Evolutionary conservation across 2,888 invertebrate species (phyloP).

Genomic region (Caenorhabditis uteleia): DNA sequence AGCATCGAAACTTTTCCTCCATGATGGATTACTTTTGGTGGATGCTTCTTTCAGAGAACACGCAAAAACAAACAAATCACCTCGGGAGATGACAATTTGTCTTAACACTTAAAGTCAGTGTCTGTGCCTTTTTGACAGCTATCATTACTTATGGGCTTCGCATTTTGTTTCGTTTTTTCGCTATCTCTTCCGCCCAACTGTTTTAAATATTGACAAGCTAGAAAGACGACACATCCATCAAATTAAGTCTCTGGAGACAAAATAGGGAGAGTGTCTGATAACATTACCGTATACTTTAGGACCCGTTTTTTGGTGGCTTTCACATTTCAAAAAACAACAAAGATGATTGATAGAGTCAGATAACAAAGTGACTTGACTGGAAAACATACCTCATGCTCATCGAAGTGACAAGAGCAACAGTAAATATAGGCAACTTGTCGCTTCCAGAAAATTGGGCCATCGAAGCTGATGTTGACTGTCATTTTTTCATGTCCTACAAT

Average conservation of each 20-base stretch:
- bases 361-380: neutral
- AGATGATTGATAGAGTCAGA: conserved; percentile 8
- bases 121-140: too few species aligned
- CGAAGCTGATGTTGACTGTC: conserved; percentile 66
- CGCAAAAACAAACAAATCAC: too few species aligned
- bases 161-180: neutral
- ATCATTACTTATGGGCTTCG: too few species aligned
- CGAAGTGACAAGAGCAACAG: conserved; percentile 69
- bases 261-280: conserved; percentile 13
- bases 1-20: too few species aligned
- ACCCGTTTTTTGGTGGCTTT: neutral
- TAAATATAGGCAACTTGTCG: conserved; percentile 68
- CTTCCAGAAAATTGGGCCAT: conserved; percentile 70
- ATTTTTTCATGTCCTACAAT: conserved; percentile 65
- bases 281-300: conserved; percentile 23
- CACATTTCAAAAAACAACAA: conserved; percentile 4
- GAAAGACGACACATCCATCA: too few species aligned
- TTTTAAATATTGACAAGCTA: neutral
- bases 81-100: too few species aligned
- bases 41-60: too few species aligned
- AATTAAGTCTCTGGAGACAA: too few species aligned
- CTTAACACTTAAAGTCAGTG: too few species aligned
- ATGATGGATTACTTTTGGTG: too few species aligned
- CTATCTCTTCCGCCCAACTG: neutral
- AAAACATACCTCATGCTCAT: conserved; percentile 64